These are phyloP conservation scores for Zapornia atra DNA, from an alignment of 2,113 vertebrate species.

Conservation along the genomic window DNA sequence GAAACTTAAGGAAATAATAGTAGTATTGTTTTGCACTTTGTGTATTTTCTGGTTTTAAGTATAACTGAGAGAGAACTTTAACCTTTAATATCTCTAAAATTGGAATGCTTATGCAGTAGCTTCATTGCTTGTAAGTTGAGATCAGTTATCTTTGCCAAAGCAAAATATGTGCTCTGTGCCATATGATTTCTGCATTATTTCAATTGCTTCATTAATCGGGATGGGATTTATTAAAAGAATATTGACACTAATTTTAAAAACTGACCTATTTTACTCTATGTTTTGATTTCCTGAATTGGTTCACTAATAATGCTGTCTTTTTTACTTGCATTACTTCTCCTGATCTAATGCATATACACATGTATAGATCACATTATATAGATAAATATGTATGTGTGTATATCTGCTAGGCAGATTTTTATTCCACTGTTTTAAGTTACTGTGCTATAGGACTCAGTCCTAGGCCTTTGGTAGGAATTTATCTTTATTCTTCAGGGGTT, in stretches of 20 bases:
- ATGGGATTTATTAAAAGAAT: background rate
- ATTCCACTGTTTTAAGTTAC: background rate
- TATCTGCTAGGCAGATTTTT: background rate
- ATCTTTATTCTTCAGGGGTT: background rate
- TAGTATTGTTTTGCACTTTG: background rate
- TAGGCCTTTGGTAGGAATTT: background rate
- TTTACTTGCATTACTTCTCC: background rate
- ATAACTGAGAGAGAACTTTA: background rate
- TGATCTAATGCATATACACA: background rate
- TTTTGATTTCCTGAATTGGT: background rate
- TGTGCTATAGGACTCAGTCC: background rate
- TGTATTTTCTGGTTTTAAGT: constrained; percentile 4
- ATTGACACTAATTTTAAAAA: background rate
- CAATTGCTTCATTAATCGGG: background rate
- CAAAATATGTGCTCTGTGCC: background rate
- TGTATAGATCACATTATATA: background rate
- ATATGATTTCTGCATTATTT: background rate
- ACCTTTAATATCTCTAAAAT: background rate
- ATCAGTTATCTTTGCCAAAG: background rate
- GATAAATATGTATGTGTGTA: background rate
- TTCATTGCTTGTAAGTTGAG: background rate
- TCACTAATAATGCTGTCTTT: background rate
- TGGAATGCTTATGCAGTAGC: background rate
- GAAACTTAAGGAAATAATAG: constrained; percentile 35
- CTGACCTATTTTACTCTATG: background rate